phyloP scores from a whole-genome alignment of 2,888 invertebrate species.

The Leucophenga montana region DNA sequence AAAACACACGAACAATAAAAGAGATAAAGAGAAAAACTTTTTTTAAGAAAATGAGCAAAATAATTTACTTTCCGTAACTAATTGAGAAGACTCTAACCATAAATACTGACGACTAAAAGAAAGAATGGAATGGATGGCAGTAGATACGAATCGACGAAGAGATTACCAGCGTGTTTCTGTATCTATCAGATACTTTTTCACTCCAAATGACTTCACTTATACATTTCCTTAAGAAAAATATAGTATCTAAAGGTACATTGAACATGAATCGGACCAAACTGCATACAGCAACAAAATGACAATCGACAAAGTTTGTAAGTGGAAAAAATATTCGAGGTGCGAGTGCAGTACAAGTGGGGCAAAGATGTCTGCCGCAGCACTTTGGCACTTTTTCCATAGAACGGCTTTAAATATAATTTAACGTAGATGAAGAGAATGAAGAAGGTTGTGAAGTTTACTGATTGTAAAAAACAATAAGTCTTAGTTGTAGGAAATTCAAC shows the following conservation, averaged over 20 bases:
- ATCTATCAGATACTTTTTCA: slow-evolving; percentile 15
- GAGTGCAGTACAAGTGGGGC: neutral
- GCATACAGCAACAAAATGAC: slow-evolving; percentile 1
- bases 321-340: neutral
- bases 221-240: neutral
- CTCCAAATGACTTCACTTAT: too few relatives aligned
- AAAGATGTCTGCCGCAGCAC: slow-evolving; percentile 26
- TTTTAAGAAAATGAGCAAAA: slow-evolving; percentile 45
- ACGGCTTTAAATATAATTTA: slow-evolving; percentile 2
- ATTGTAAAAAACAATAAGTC: slow-evolving; percentile 11
- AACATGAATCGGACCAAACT: slow-evolving; percentile 8
- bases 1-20: slow-evolving; percentile 39
- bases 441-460: neutral
- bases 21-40: slow-evolving; percentile 44
- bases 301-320: slow-evolving; percentile 2
- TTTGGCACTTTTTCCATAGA: slow-evolving; percentile 1
- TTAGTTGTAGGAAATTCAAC: slow-evolving; percentile 8
- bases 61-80: slow-evolving; percentile 63
- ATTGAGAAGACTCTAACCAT: slow-evolving; percentile 49
- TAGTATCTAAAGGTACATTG: slow-evolving; percentile 13
- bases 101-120: slow-evolving; percentile 18
- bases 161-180: slow-evolving; percentile 29
- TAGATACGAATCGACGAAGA: slow-evolving; percentile 54
- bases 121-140: slow-evolving; percentile 16
- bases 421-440: neutral